Base-by-base conservation (phyloP, 2,888 invertebrate species). In the Drosophila rubida region DNA sequence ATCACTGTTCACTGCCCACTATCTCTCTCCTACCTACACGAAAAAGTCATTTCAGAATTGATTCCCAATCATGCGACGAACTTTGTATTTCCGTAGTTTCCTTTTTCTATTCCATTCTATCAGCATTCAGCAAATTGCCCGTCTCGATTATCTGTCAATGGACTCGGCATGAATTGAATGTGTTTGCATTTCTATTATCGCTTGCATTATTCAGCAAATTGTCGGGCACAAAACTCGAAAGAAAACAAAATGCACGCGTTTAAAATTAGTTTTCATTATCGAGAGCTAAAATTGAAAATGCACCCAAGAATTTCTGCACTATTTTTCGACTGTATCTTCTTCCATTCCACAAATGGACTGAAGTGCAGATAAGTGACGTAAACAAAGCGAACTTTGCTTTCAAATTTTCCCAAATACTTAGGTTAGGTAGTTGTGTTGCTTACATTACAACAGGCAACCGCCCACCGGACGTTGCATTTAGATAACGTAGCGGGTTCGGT, bases 131-230 rank as follows among this genome's bases (percentile, higher is more conserved):
- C 45, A 32, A 32, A 32, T 32, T 32, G 13, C 42, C 49, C n/a
- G 66, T 62, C 69, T 64, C 51, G 44, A 42, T 63, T 74, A 63
- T 64, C 81, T 77, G 69, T 64, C 78, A 80, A 69, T 69, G 77
- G 68, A 80, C 68, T 61, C 50, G 2, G 7, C 42, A n/a, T 37
- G 30, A 30, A 53, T 39, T 54, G n/a, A 54, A 66, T 49, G 22
- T 50, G 54, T 63, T 70, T 67, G 67, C 67, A 72, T 77, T 79
- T 58, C 49, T 45, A 79, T 65, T 73, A 57, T 64, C 62, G 57
- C 50, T 11, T 14, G 59, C 53, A 51, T 41, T 63, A 68, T 60
- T 58, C 50, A 48, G 53, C 30, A 35, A 49, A 61, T 69, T 65
- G 55, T 60, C 22, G 32, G 45, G 39, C 14, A 45, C 32, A 19